Base-by-base conservation (phyloP, 2,888 invertebrate species). In the Hedychridium roseum region DNA sequence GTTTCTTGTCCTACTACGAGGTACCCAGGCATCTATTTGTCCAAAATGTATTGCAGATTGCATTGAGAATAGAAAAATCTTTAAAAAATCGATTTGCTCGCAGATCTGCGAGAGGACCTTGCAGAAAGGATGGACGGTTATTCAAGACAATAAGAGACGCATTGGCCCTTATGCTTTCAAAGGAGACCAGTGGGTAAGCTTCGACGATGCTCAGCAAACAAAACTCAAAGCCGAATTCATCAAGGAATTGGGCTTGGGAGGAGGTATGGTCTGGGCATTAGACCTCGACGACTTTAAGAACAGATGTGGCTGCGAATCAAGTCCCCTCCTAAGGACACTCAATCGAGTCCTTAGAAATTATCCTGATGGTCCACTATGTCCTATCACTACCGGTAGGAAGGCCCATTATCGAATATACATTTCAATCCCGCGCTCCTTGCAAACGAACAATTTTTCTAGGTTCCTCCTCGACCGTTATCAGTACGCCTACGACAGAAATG, bases 101-200 rank as follows among this genome's bases (percentile, higher is more conserved):
- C 66, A 91, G 90, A 93, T 95, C 57, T 94, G 94, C 68, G 85
- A 89, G 38, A 87, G 90, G 59, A 85, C 93, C 14, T 83, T 87
- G 55, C 82, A 85, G 1, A 86, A 86, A 47, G 89, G 89, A 1
- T 93, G 94, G 92, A 84, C 85, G 26, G 88, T 92, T 4, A 85
- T 89, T 0, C 84, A 90, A 44, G 93, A 94, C 71, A 84, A 87
- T 0, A 85, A 89, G 41, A 89, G 91, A 34, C 83, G 91, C 15
- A 92, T 94, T 80, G 95, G 94, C 0, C 95, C 95, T 0, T 94
- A 93, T 70, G 92, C 94, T 0, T 89, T 88, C 58, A 80, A 83
- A 49, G 83, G 88, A 16, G 92, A 94, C 73, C 95, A 96, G 69
- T 96, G 95, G 95, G 94, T 94, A 3, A 92, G 93, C 4, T 96